Evolutionary conservation across 2,888 invertebrate genomes (phyloP).

Genomic region (Stenodema calcarata): DNA sequence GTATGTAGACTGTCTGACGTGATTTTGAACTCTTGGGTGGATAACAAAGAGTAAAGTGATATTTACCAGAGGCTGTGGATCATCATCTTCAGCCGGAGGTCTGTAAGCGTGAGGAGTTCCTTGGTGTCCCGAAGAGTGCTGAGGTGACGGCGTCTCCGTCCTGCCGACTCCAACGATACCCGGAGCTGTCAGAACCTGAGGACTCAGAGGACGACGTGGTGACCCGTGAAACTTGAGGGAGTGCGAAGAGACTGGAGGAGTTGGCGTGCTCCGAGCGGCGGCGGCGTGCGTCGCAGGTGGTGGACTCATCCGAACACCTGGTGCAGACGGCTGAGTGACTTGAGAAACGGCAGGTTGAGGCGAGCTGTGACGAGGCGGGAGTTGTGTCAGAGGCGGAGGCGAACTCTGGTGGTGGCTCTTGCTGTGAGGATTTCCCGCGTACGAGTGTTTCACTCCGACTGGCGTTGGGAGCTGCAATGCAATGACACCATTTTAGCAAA

Average conservation of each 20-base stretch:
- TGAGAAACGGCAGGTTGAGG: conserved; percentile 15
- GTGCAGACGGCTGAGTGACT: not conserved
- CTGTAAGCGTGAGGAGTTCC: conserved; percentile 25
- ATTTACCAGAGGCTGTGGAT: conserved; percentile 38
- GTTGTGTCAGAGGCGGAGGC: conserved; percentile 23
- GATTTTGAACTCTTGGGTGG: too few species aligned
- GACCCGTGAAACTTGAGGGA: conserved; percentile 3
- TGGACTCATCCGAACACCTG: not conserved
- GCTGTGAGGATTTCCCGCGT: not conserved
- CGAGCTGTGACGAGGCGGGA: conserved; percentile 23
- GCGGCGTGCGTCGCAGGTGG: not conserved
- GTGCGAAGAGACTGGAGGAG: conserved; percentile 16
- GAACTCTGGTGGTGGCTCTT: conserved; percentile 31
- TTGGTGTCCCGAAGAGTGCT: not conserved
- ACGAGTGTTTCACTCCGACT: conserved; percentile 17
- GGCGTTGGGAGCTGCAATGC: conserved; percentile 26
- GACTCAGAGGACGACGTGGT: not conserved
- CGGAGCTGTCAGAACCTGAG: not conserved
- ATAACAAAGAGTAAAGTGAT: too few species aligned
- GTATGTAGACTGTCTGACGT: too few species aligned
- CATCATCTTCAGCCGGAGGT: conserved; percentile 10
- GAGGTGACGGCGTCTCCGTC: conserved; percentile 20
- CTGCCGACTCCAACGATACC: not conserved
- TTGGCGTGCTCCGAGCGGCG: not conserved
- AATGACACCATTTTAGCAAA: not conserved